Percentiles rank a stretch among this genome's conserved stretches.
These are phyloP conservation scores for Mercenaria mercenaria DNA, from an alignment of 1,140 invertebrate species.

Conservation along the genomic window DNA sequence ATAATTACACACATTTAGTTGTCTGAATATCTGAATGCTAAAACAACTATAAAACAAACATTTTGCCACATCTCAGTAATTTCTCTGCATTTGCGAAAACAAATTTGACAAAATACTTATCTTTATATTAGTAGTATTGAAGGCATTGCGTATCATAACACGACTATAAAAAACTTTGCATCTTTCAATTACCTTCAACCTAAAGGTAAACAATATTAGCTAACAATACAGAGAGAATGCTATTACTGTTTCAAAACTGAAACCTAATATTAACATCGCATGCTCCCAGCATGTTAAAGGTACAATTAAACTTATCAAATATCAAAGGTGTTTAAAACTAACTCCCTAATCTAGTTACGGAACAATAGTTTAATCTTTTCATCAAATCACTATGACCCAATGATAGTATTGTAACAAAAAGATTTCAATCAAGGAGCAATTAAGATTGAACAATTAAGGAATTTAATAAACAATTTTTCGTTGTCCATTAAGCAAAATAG, in stretches of 20 bases:
- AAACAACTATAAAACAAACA: no score
- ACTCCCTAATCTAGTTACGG: not conserved
- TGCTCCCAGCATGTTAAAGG: not conserved
- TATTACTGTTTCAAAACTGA: not conserved
- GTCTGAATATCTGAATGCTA: no score
- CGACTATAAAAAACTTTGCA: no score
- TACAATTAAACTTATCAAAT: not conserved
- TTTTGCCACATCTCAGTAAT: no score
- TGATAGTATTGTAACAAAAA: constrained; percentile 1
- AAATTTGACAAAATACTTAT: no score
- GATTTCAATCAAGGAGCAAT: not conserved
- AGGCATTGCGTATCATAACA: no score
- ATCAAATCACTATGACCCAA: not conserved
- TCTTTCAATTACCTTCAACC: no score
- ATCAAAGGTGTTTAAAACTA: constrained; percentile 25
- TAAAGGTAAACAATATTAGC: no score
- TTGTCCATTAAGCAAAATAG: no score
- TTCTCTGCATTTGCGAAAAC: no score
- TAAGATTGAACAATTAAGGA: not conserved
- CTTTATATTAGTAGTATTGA: no score
- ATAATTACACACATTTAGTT: no score
- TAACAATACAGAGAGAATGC: not conserved
- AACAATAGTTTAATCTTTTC: constrained; percentile 11
- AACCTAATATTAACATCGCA: not conserved
- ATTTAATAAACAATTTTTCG: not conserved